These are phyloP conservation scores for Tursiops truncatus DNA, from an alignment of 2,113 vertebrate species.

Conservation along the genomic window DNA sequence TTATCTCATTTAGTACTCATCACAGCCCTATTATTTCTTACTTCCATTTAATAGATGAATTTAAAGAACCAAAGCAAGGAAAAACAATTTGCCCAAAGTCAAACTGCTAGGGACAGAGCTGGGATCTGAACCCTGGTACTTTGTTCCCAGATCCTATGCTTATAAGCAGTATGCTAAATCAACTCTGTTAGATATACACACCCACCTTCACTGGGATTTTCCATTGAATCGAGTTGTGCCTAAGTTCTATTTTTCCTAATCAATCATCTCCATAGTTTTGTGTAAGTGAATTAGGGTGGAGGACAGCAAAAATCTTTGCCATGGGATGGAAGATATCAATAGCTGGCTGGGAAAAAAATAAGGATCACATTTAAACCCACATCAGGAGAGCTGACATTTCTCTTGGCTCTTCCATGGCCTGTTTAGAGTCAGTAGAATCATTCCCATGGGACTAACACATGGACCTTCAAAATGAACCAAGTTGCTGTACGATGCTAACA, in stretches of 20 bases:
- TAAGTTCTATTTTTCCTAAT: not conserved
- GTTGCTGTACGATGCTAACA: not conserved
- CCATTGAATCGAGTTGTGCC: not conserved
- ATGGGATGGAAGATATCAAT: not conserved
- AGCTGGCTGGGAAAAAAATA: not conserved
- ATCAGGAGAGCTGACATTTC: not conserved
- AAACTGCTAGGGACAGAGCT: not conserved
- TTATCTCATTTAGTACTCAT: not conserved
- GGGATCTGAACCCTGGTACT: not conserved
- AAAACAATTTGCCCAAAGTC: not conserved
- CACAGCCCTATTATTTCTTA: not conserved
- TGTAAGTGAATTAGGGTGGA: not conserved
- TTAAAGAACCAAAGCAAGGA: not conserved
- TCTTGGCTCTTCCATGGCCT: not conserved
- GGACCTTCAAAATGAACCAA: not conserved
- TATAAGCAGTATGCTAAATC: not conserved
- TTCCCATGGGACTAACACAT: not conserved
- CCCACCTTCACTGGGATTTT: not conserved
- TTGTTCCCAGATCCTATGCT: not conserved
- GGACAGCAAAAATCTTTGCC: not conserved
- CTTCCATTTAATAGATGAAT: not conserved
- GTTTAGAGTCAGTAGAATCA: not conserved
- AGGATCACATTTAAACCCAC: not conserved
- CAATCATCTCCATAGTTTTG: not conserved
- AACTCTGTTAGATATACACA: not conserved